Percentiles rank a stretch among this genome's conserved stretches.
phyloP scores from a whole-genome alignment of 1,140 invertebrate genomes.

The Ceratina australensis region DNA sequence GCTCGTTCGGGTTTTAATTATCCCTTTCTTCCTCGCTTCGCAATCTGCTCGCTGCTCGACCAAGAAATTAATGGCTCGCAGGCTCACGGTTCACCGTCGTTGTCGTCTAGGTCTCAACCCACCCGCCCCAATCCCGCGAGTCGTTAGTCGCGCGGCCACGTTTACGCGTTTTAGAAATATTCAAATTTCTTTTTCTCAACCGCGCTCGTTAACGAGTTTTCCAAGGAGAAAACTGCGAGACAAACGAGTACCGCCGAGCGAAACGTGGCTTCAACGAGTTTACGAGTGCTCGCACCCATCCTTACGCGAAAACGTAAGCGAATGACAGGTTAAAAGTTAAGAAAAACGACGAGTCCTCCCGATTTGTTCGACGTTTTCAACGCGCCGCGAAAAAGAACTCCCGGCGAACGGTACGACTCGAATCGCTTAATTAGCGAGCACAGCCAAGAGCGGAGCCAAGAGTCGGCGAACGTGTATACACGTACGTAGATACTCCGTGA shows the following conservation, averaged over 20 bases:
- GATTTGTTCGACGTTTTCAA: no score
- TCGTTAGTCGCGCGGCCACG: no score
- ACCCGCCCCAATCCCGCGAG: neutral
- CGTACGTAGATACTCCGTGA: neutral
- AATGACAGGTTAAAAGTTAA: no score
- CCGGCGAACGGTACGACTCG: neutral
- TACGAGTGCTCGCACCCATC: no score
- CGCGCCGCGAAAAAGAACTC: neutral
- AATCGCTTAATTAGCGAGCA: neutral
- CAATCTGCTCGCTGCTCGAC: slow-evolving; percentile 12
- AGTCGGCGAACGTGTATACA: no score
- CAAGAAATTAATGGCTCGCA: slow-evolving; percentile 16
- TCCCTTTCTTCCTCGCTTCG: neutral
- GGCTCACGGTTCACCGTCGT: slow-evolving; percentile 1
- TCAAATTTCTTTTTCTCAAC: neutral
- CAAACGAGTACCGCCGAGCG: neutral
- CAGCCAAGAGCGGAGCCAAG: no score
- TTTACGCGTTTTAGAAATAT: slow-evolving; percentile 8
- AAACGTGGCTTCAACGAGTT: neutral
- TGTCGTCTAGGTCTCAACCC: no score
- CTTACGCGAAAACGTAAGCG: no score
- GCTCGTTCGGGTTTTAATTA: slow-evolving; percentile 7
- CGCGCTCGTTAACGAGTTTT: slow-evolving; percentile 23
- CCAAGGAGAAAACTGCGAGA: neutral
- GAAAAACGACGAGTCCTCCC: neutral